Evolutionary conservation across 1,140 invertebrate genomes (phyloP).

Genomic region (Oedothorax gibbosus): DNA sequence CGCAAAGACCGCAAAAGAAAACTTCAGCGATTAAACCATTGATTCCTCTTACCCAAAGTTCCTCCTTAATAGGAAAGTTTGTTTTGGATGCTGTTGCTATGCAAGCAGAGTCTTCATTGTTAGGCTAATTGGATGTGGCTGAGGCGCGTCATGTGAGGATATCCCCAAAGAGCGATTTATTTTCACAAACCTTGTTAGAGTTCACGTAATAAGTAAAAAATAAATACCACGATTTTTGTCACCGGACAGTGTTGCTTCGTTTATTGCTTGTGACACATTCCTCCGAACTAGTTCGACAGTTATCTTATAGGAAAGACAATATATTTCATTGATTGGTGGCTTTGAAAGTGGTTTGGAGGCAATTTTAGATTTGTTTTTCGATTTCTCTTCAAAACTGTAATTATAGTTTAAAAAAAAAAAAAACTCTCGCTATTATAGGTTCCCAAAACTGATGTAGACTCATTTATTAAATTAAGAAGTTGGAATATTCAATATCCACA

Average conservation of each 20-base stretch:
- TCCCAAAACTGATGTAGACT: too few species aligned
- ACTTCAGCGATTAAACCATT: slow-evolving; percentile 36
- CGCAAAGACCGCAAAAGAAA: slow-evolving; percentile 9
- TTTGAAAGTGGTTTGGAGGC: too few species aligned
- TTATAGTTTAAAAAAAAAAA: too few species aligned
- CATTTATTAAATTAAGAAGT: too few species aligned
- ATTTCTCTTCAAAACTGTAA: too few species aligned
- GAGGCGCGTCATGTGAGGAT: slow-evolving; percentile 32
- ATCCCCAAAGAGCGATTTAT: slow-evolving; percentile 49
- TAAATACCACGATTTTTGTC: slow-evolving; percentile 14
- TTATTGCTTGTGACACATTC: too few species aligned
- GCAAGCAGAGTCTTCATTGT: slow-evolving; percentile 27
- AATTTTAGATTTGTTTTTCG: too few species aligned
- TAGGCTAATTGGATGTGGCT: slow-evolving; percentile 40
- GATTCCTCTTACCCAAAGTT: slow-evolving; percentile 27
- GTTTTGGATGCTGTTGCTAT: slow-evolving; percentile 35
- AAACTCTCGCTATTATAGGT: too few species aligned
- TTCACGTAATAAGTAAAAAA: slow-evolving; percentile 9
- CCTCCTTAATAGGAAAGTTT: slow-evolving; percentile 42
- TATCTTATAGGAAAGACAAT: too few species aligned
- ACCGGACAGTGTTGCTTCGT: not conserved
- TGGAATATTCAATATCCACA: too few species aligned
- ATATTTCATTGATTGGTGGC: too few species aligned
- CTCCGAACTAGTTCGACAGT: too few species aligned
- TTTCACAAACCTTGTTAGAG: slow-evolving; percentile 37